Evolutionary conservation across 2,797 vertebrate species (phyloP), one percentile per base, ranked within the genome.

Genomic region (Spheniscus humboldti): DNA sequence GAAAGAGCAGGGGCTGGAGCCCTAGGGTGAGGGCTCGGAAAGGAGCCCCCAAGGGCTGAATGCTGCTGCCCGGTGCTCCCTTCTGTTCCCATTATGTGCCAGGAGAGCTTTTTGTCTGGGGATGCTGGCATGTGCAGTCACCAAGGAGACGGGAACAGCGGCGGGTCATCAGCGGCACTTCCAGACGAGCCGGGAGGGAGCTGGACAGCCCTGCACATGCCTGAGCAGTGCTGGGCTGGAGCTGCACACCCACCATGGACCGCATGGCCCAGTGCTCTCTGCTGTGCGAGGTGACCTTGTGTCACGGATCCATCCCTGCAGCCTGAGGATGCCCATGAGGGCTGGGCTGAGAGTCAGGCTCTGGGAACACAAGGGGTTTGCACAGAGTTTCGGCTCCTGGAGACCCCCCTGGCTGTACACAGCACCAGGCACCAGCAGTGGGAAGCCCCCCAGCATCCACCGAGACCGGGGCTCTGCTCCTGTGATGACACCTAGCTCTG

Each of bases 91-190:
- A 41, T 43, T 39, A 11, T 59, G n/a, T 91, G 69, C 80, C 92
- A 91, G 92, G 63, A 91, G 47, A 84, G 74, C 77, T 87, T 95
- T 82, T 82, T 92, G 84, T 82, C 67, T 71, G 63, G 35, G 56
- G 72, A 55, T 73, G 63, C 43, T 78, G 84, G 74, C 74, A 76
- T 59, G 64, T 80, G 85, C 33, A 39, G 60, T 64, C 90, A 63
- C 57, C 82, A 71, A 48, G 75, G 87, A 25, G 78, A 86, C 4
- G 0, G 80, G 55, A 75, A 52, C 14, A 68, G 77, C 4, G 0
- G 3, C 2, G 5, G 88, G 68, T 64, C 87, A 85, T 14, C 1
- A 0, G 52, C 25, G 2, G 16, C 39, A 33, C 48, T 75, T 66
- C 47, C 81, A 81, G 75, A 33, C 3, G 2, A 86, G 52, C 14